Conservation (phyloP, 2,888 invertebrate species). For the Tetranychus piercei region DNA sequence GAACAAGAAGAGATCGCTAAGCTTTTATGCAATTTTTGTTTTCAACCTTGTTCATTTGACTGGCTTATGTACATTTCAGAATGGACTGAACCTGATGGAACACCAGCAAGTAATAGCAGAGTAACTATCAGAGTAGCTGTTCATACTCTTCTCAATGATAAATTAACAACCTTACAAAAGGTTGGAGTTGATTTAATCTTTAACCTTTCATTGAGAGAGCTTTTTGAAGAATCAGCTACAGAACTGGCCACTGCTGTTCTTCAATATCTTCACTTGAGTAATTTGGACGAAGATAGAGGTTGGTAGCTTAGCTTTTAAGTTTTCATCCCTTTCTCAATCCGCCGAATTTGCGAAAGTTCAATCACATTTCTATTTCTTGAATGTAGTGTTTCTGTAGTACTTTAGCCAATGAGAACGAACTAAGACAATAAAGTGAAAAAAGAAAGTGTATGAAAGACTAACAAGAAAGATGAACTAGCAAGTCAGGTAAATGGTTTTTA, state of each 20-base stretch:
- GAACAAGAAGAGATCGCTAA: constrained; percentile 62
- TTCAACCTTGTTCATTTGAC: constrained; percentile 67
- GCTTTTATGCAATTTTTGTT: constrained; percentile 73
- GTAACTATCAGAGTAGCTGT: constrained; percentile 62
- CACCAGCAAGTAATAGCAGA: constrained; percentile 63
- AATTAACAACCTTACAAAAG: constrained; percentile 47
- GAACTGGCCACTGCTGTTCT: constrained; percentile 76
- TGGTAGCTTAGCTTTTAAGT: background rate
- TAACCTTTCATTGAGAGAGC: constrained; percentile 84
- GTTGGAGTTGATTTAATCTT: constrained; percentile 67
- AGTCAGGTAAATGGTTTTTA: background rate
- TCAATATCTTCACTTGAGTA: constrained; percentile 53
- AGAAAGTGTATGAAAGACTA: background rate
- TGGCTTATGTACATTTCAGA: constrained; percentile 86
- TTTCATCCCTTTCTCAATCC: background rate
- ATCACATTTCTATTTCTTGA: background rate
- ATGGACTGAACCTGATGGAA: constrained; percentile 44
- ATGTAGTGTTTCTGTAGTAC: no score
- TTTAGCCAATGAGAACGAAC: no score
- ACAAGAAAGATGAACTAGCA: background rate
- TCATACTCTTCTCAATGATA: constrained; percentile 56
- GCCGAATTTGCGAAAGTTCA: background rate
- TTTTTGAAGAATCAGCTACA: constrained; percentile 79
- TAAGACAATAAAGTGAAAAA: no score
- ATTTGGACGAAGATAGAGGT: constrained; percentile 54